Base-by-base conservation (phyloP, 2,113 vertebrate species). In the Cynocephalus volans region DNA sequence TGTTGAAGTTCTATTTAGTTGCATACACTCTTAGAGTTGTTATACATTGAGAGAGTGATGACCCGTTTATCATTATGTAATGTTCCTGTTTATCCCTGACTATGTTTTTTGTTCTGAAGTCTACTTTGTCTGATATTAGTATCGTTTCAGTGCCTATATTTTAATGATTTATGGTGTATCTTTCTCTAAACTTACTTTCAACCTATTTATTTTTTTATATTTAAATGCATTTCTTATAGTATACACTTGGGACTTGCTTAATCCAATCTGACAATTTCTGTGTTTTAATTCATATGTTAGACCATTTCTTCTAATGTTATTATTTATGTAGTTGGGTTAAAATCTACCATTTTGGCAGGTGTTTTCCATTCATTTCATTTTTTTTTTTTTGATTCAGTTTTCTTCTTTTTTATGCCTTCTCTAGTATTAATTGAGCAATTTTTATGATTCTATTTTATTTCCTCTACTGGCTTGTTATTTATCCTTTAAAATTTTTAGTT, bases 201-300 rank as follows among this genome's bases (percentile, higher is more conserved):
- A 21, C n/a, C n/a, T 65, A 3, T 67, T 67, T 76, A n/a, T 76
- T 31, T 80, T 8, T 86, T 36, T 79, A 28, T 83, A 54, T 93
- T 56, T 79, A 36, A 90, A 54, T 76, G 33, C 8, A 23, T 56
- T 93, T 93, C 19, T 54, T 50, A 1, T 48, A 72, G 7, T n/a
- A 11, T 19, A 56, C 64, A 50, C 41, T 75, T 84, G 41, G 26
- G 26, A 64, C 41, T 89, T 93, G 28, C 8, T 36, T 89, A 79
- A 41, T 50, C 31, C 28, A 69, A 4, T 83, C 52, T 93, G 18
- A 2, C 19, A 56, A 17, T 56, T 33, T 93, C 23, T 54, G 11
- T 65, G 41, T 58, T 85, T 83, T 64, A 84, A 45, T 52, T 89
- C 31, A 36, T 62, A 31, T 93, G 45, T 93, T 85, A 96, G 90